phyloP scores from a whole-genome alignment of 2,113 vertebrate genomes.

The Cricetomys ansorgei region DNA sequence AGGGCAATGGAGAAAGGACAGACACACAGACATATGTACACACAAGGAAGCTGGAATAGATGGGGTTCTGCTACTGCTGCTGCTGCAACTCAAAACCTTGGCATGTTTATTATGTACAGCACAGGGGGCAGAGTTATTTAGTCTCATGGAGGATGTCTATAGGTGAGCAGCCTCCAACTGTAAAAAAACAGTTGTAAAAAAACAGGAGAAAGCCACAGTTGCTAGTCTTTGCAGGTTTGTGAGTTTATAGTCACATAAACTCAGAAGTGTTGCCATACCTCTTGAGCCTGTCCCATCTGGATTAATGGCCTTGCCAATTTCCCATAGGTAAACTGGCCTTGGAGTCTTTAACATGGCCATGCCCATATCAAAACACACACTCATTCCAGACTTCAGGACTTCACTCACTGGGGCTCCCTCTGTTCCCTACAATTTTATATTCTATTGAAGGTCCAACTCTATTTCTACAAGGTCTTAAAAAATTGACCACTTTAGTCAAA shows the following conservation, averaged over 20 bases:
- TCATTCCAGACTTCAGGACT: not conserved
- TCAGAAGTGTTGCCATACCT: not conserved
- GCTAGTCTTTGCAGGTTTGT: not conserved
- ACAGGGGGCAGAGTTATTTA: no score
- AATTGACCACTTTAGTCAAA: constrained; percentile 5
- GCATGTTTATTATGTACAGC: not conserved
- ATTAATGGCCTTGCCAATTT: not conserved
- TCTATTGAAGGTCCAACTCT: not conserved
- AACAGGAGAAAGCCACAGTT: not conserved
- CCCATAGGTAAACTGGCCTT: not conserved
- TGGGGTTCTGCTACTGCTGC: not conserved
- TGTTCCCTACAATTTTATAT: not conserved
- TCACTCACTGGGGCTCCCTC: not conserved
- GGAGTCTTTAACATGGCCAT: not conserved
- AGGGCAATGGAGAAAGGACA: not conserved
- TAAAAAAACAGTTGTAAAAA: not conserved
- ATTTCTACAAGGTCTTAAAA: constrained; percentile 9
- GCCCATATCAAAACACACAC: not conserved
- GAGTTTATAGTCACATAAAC: no score
- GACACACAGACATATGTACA: not conserved
- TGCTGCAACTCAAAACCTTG: not conserved
- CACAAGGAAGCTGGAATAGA: not conserved
- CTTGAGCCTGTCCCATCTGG: not conserved
- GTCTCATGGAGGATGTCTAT: not conserved
- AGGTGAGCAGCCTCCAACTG: not conserved